Base-by-base conservation (phyloP, 2,888 invertebrate species). In the Merodon equestris region DNA sequence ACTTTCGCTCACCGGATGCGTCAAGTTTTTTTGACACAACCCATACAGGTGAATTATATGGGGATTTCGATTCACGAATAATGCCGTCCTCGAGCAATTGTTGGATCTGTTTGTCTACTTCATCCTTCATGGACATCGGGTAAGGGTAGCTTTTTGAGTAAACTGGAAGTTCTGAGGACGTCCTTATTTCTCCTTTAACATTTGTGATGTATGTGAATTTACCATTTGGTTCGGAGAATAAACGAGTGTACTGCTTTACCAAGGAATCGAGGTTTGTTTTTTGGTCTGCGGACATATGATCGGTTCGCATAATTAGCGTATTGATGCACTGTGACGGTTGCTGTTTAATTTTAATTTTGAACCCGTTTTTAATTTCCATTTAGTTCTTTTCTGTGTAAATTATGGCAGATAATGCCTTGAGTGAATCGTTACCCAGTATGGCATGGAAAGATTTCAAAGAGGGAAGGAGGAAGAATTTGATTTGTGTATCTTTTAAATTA, bases 381-480 rank as follows among this genome's bases (percentile, higher is more conserved):
- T 56, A 72, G 34, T 68, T 58, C 15, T 81, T 17, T 17, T 57
- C 36, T 12, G 50, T 36, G 44, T 63, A 36, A 36, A 71, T 58
- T 10, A 60, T 17, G 14, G 74, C 60, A 18, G 38, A 51, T 12
- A 77, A 10, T 40, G 57, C 9, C 34, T 72, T 76, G 0, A 72
- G 40, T 5, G 27, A 67, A 15, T 81, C 75, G 14, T 75, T 61
- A 1, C 81, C 72, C 7, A 81, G 63, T 4, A 81, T 75, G 1
- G 54, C 66, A n/a, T 66, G 7, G 14, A 72, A 61, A 9, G 71
- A 42, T n/a, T 42, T 51, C 5, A 75, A 44, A 10, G 40, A 53
- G 9, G 67, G 63, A 7, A 77, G 40, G 64, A 51, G n/a, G 13
- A 79, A 72, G 10, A 72, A 72, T 68, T 75, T 71, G 9, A 70